Evolutionary conservation across 2,113 vertebrate species (phyloP), one percentile per base, ranked within the genome.

Genomic region (Triplophysa siluroides): DNA sequence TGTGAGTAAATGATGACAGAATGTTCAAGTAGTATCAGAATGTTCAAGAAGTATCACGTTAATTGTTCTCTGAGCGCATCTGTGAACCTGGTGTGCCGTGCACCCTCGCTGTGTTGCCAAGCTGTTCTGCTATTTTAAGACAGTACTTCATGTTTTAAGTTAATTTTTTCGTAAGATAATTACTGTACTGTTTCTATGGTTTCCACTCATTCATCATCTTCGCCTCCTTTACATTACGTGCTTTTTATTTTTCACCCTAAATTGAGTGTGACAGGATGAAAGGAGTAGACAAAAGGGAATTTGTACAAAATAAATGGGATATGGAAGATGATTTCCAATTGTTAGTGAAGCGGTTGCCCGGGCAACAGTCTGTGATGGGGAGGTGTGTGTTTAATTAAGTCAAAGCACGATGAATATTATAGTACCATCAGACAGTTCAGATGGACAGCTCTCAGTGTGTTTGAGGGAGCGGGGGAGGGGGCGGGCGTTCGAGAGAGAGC

Each of bases 361-460:
- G 76, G 79, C 81, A 80, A 85, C 85, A 81, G 69, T 62, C 18
- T 43, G 81, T 83, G 78, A 75, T 78, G 79, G 78, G 50, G 61
- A 79, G 76, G 54, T 43, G 33, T 78, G 52, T 23, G 72, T 85
- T 85, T 84, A 85, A 88, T 88, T 85, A 84, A 75, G 47, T 72
- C 64, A 43, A 38, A 18, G 68, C 68, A 76, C 63, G 79, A 79
- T 58, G 50, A 81, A 86, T 82, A 83, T 83, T 80, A 67, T 43
- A 47, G 43, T 69, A n/a, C 60, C 69, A 82, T 83, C 83, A 83
- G 76, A 72, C 65, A 56, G 14, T 77, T 76, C 71, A 63, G 76
- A 83, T 54, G 69, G 81, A 76, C 83, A 84, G 74, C 33, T 29
- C 45, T 83, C 73, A 73, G 68, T 83, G 67, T 80, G 67, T 80